Percentiles rank a stretch among this genome's conserved stretches.
Conservation (phyloP, 2,888 invertebrate species). For the Monochamus alternatus region DNA sequence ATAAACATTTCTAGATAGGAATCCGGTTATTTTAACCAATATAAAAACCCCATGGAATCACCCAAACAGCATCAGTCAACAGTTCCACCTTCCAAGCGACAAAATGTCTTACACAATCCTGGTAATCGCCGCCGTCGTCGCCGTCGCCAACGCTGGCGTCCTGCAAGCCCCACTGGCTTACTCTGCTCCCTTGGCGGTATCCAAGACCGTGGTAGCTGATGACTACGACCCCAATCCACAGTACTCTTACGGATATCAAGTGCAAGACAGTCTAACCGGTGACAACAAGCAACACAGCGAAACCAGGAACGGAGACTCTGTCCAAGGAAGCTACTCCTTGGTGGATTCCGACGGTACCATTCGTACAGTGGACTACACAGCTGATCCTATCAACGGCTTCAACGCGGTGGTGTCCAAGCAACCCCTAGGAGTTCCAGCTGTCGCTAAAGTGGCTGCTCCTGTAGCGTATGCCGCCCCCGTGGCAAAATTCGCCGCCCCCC, state of each 20-base stretch:
- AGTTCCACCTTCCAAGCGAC: background rate
- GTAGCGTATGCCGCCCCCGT: constrained; percentile 43
- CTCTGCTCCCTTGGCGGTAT: constrained; percentile 51
- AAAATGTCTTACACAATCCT: constrained; percentile 1
- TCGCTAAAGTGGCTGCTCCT: constrained; percentile 43
- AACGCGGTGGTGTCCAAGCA: constrained; percentile 74
- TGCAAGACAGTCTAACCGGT: constrained; percentile 74
- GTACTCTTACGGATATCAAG: constrained; percentile 75
- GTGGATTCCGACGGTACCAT: constrained; percentile 77
- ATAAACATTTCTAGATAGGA: background rate
- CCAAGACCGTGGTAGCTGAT: constrained; percentile 55
- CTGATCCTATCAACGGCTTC: constrained; percentile 73
- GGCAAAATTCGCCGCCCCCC: constrained; percentile 2
- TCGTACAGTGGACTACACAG: constrained; percentile 77
- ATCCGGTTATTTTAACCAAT: constrained; percentile 1
- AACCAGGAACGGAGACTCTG: constrained; percentile 76
- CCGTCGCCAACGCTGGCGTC: constrained; percentile 56
- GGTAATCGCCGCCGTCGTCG: constrained; percentile 48
- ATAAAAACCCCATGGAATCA: background rate
- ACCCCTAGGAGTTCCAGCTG: constrained; percentile 59
- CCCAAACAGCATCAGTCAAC: background rate
- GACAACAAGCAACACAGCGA: constrained; percentile 77
- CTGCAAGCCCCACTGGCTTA: constrained; percentile 58
- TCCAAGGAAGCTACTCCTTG: constrained; percentile 74
- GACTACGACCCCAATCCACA: constrained; percentile 70